These are phyloP conservation scores for Momotus momota DNA, from an alignment of 2,797 vertebrate genomes.

Conservation along the genomic window DNA sequence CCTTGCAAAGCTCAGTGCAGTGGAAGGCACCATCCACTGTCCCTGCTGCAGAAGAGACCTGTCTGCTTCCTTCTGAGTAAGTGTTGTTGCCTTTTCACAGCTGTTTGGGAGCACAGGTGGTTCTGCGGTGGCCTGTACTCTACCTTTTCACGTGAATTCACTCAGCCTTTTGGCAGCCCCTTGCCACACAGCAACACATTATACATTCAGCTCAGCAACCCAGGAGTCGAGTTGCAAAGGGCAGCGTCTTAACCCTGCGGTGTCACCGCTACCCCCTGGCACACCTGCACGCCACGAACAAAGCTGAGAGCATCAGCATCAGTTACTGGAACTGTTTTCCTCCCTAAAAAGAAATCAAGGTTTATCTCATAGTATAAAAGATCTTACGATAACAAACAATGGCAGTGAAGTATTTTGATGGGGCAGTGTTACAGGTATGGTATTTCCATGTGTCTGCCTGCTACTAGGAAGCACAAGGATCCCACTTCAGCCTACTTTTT, in stretches of 20 bases:
- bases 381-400: background rate
- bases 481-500: background rate
- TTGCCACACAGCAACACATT: background rate
- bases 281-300: background rate
- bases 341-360: background rate
- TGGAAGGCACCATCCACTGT: background rate
- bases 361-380: background rate
- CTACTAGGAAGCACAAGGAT: background rate
- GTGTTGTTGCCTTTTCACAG: background rate
- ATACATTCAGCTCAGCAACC: background rate
- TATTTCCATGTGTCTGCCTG: background rate
- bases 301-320: background rate
- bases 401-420: background rate
- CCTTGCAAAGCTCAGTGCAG: background rate
- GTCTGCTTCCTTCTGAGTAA: background rate
- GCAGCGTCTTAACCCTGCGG: accelerated
- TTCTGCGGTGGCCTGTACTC: background rate
- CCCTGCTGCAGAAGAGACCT: background rate
- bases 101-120: background rate
- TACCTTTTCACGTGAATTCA: background rate
- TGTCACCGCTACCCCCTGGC: background rate
- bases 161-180: background rate
- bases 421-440: accelerated
- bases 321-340: background rate
- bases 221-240: background rate